A percentile compares a stretch with the other conserved stretches of the same genome.
Conservation (phyloP, 2,113 vertebrate species). For the Todiramphus chloris region DNA sequence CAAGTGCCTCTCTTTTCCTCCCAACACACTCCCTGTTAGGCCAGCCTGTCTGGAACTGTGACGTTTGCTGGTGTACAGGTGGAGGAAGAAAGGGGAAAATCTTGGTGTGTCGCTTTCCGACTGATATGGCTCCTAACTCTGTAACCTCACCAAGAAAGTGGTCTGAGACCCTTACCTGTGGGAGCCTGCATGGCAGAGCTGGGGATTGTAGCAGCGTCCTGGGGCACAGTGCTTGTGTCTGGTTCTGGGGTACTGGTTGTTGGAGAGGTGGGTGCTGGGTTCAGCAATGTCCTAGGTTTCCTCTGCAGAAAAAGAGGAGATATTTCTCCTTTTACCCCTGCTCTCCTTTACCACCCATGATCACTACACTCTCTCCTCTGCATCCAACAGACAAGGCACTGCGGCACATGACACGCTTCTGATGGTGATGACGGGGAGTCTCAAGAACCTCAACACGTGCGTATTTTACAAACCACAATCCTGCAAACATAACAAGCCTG, state of each 20-base stretch:
- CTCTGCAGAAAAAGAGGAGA: conserved; percentile 84
- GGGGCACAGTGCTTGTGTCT: conserved; percentile 96
- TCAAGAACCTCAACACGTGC: neutral
- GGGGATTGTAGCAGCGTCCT: conserved; percentile 96
- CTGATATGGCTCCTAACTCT: neutral
- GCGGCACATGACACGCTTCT: conserved; percentile 39
- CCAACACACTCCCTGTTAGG: neutral
- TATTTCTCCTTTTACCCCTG: conserved; percentile 67
- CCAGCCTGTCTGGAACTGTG: neutral
- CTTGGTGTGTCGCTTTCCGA: neutral
- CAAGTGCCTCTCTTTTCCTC: neutral
- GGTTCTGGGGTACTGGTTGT: conserved; percentile 98
- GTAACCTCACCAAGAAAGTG: neutral
- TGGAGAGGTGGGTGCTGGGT: conserved; percentile 92
- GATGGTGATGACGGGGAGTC: conserved; percentile 49
- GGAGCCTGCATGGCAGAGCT: conserved; percentile 95
- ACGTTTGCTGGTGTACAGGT: neutral
- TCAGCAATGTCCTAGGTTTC: conserved; percentile 90
- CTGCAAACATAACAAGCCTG: neutral
- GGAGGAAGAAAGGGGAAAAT: neutral
- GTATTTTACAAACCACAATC: neutral
- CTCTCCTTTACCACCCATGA: conserved; percentile 9
- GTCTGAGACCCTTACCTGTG: conserved; percentile 83
- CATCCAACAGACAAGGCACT: conserved; percentile 56
- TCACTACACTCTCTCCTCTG: conserved; percentile 40